Evolutionary conservation across 2,888 invertebrate genomes (phyloP), one percentile per base, ranked within the genome.

Genomic region (Eupithecia exiguata): DNA sequence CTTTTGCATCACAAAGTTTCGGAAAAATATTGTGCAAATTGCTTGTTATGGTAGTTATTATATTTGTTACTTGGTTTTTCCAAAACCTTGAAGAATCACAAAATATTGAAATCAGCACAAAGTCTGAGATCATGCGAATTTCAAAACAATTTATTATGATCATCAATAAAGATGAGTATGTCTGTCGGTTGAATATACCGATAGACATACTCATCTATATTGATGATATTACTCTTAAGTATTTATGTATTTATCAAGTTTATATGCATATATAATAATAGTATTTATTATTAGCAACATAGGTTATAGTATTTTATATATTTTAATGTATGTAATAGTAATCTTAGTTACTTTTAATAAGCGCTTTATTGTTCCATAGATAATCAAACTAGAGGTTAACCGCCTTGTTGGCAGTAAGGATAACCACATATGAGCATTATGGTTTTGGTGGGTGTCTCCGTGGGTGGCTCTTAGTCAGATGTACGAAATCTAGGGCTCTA

Each of bases 71-170:
- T 4, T 40, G 49, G 46, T 49, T 62, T 71, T 66, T 40, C 61
- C 61, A 58, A 75, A 70, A 72, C 70, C 75, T 75, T 75, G 75
- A 38, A 25, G 46, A 68, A 65, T 46, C 21, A 68, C 75, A 70
- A 68, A 67, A 68, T 70, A 66, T 66, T 7, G 61, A 62, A 62
- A 71, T 66, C 65, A 46, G 25, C 70, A 69, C 67, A 68, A 63
- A 70, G 68, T 75, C 69, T 68, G 72, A 75, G 63, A 75, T 72
- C 62, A 70, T 68, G 40, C 61, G 46, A 9, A 62, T 46, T 69
- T 21, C 46, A 7, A 18, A n/a, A 6, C n/a, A 46, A 46, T 18
- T 46, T 46, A 46, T 46, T 46, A 46, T n/a, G 46, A 46, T 46
- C 46, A 7, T 46, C 46, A n/a, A n/a, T 46, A 46, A 46, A 46